A percentile compares a stretch with the other conserved stretches of the same genome.
These are phyloP conservation scores for Mionectes olivaceus DNA, from an alignment of 2,797 vertebrate species.

Conservation along the genomic window DNA sequence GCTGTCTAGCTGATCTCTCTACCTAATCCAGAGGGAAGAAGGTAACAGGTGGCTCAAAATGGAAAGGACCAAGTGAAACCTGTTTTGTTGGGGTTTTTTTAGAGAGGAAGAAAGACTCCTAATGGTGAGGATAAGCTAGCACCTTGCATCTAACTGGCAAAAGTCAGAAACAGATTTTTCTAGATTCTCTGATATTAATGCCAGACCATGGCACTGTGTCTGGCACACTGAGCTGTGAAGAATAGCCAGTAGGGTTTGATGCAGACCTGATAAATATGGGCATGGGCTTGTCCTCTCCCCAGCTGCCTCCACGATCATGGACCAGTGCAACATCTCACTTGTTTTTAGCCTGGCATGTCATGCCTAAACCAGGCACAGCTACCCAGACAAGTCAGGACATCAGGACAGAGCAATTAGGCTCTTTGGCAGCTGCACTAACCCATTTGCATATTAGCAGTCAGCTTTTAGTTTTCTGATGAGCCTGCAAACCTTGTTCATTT, in stretches of 20 bases:
- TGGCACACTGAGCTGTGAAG: not conserved
- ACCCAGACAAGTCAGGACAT: not conserved
- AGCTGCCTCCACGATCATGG: not conserved
- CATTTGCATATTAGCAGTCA: conserved; percentile 21
- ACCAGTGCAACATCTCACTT: not conserved
- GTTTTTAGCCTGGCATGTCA: not conserved
- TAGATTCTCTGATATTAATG: not conserved
- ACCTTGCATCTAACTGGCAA: not conserved
- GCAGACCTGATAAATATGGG: not conserved
- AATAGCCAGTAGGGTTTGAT: not conserved
- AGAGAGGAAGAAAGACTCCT: not conserved
- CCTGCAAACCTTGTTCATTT: conserved; percentile 24
- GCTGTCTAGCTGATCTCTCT: not conserved
- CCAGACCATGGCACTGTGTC: not conserved
- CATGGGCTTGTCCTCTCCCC: not conserved
- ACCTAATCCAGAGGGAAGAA: not conserved
- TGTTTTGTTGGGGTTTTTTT: not conserved
- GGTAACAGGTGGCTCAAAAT: not conserved
- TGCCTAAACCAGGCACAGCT: not conserved
- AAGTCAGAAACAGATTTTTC: not conserved
- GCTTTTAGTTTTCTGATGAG: conserved; percentile 33
- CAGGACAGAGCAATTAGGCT: not conserved
- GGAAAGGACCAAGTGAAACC: not conserved
- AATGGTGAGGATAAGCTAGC: not conserved
- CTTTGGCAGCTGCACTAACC: not conserved